phyloP scores from a whole-genome alignment of 2,113 vertebrate species.

The Gorsachius goisagi region DNA sequence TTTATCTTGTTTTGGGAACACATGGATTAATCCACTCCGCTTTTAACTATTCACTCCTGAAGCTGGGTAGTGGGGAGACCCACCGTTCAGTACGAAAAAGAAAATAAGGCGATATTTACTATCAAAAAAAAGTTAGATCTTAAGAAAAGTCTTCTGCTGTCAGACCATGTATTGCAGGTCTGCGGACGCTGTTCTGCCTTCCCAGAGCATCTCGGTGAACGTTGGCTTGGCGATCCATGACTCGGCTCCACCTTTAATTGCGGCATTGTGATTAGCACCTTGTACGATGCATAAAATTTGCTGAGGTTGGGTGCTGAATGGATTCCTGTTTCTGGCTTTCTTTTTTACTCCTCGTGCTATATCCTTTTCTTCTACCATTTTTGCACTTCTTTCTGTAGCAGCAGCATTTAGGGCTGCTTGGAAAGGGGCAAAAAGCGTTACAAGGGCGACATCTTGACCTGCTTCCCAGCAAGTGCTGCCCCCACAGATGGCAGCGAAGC shows the following conservation, averaged over 20 bases:
- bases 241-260: not conserved
- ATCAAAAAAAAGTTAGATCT: not conserved
- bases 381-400: not conserved
- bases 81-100: no score
- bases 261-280: not conserved
- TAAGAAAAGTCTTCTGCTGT: not conserved
- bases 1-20: not conserved
- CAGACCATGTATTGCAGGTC: not conserved
- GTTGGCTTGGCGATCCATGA: not conserved
- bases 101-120: not conserved
- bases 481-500: not conserved
- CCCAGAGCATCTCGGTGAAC: not conserved
- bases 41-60: not conserved
- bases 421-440: not conserved
- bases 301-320: not conserved
- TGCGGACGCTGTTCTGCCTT: not conserved
- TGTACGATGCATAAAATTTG: not conserved
- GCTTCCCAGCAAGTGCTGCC: not conserved
- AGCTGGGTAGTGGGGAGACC: not conserved
- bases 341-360: not conserved
- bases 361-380: not conserved
- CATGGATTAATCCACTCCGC: not conserved
- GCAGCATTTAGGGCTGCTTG: not conserved
- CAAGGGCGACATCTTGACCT: not conserved
- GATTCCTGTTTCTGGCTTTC: not conserved